Base-by-base conservation (phyloP, 2,113 vertebrate genomes). In the Cepphus grylle region DNA sequence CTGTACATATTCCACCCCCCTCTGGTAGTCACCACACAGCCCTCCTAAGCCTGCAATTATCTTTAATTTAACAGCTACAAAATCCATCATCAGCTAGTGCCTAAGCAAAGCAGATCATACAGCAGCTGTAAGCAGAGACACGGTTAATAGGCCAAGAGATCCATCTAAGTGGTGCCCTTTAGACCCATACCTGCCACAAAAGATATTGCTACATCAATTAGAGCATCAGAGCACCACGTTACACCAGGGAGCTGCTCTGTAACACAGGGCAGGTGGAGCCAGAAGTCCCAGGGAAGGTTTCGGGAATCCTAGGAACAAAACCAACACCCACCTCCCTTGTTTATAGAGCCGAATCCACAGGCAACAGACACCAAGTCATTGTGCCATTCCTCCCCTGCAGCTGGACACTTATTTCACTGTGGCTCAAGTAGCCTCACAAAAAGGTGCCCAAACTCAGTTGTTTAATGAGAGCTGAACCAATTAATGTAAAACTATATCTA, bases 21-120 rank as follows among this genome's bases (percentile, higher is more conserved):
- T 81, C 81, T 29, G 58, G 56, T 34, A 96, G 89, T 94, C 91
- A 84, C 86, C 89, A 90, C 91, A 93, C 81, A 89, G 66, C 81
- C 70, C 70, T 95, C 65, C 73, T 86, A 76, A 93, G 81, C 81
- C 90, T 94, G 90, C 92, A 94, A 91, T 95, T 95, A 85, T 66
- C 85, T 82, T 86, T 52, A 86, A 81, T 91, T 94, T 65, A 73
- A 67, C 82, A 92, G 86, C 67, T 74, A 73, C 90, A 81, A 72
- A 91, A 71, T 86, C 88, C 80, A 86, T 67, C 61, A 2, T 5
- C 90, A 94, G 78, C 62, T 3, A 14, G 22, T 22, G 63, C 85
- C 72, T 58, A 23, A 91, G 81, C 73, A 85, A 78, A 96, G 96
- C 84, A 90, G 61, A 91, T 79, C 53, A 52, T 9, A 27, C 65